phyloP scores from a whole-genome alignment of 2,113 vertebrate species.

The Pelodiscus sinensis region DNA sequence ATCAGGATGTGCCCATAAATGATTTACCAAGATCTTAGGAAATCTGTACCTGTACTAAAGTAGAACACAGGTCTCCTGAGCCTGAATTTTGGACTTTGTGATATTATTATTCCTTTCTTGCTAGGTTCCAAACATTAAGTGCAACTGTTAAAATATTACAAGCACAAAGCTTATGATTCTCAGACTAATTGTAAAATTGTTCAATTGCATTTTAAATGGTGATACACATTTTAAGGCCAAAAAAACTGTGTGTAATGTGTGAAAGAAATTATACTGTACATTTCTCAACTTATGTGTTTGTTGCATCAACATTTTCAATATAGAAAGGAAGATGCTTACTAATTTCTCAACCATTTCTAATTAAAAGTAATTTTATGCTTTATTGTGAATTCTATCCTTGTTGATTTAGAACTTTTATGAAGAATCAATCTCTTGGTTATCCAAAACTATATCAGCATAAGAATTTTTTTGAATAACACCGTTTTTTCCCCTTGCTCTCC shows the following conservation, averaged over 20 bases:
- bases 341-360: neutral
- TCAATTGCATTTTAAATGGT: neutral
- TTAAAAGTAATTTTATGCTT: neutral
- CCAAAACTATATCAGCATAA: neutral
- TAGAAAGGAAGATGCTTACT: neutral
- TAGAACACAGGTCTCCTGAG: neutral
- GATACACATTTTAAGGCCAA: neutral
- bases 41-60: neutral
- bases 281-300: neutral
- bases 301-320: neutral
- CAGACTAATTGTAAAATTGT: neutral
- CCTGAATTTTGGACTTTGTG: neutral
- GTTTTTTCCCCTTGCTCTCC: neutral
- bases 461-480: neutral
- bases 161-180: neutral
- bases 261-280: neutral
- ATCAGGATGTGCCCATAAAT: neutral
- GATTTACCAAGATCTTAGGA: neutral
- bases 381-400: neutral
- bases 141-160: neutral
- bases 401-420: neutral
- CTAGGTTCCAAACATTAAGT: neutral
- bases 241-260: neutral
- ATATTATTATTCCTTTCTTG: rapidly evolving
- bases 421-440: neutral